Evolutionary conservation across 2,888 invertebrate genomes (phyloP).

Genomic region (Drosophila koepferae): DNA sequence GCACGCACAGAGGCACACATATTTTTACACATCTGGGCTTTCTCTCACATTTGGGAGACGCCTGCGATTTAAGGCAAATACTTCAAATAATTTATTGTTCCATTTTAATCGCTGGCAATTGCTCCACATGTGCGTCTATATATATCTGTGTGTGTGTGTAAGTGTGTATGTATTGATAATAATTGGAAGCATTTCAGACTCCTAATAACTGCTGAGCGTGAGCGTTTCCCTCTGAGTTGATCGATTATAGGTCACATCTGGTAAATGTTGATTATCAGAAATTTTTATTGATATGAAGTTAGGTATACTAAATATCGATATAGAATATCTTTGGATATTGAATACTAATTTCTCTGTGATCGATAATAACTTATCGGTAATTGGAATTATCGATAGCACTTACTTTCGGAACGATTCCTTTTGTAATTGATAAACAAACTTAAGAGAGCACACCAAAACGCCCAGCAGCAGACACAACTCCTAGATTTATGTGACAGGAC

Average conservation of each 20-base stretch:
- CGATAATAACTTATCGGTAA: not conserved
- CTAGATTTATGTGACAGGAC: slow-evolving; percentile 45
- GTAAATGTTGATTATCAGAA: not conserved
- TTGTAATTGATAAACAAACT: not conserved
- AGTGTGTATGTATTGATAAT: slow-evolving; percentile 22
- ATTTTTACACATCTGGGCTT: slow-evolving; percentile 12
- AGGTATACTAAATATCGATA: too few species aligned
- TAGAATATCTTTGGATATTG: too few species aligned
- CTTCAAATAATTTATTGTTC: slow-evolving; percentile 58
- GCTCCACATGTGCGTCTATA: slow-evolving; percentile 3
- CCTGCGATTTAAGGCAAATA: slow-evolving; percentile 30
- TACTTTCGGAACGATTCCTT: not conserved
- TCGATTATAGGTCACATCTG: not conserved
- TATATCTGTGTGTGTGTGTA: slow-evolving; percentile 6
- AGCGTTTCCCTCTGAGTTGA: slow-evolving; percentile 2
- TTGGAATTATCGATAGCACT: not conserved
- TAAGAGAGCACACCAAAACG: slow-evolving; percentile 1
- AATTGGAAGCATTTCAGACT: slow-evolving; percentile 42
- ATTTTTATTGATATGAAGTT: not conserved
- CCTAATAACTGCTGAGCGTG: slow-evolving; percentile 22
- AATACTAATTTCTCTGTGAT: not conserved
- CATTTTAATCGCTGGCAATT: slow-evolving; percentile 48
- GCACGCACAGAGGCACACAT: slow-evolving; percentile 4
- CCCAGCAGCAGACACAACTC: slow-evolving; percentile 17
- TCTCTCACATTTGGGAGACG: slow-evolving; percentile 14